Evolutionary conservation across 1,140 invertebrate genomes (phyloP), one percentile per base, ranked within the genome.

Genomic region (Macrocentrus cingulum): DNA sequence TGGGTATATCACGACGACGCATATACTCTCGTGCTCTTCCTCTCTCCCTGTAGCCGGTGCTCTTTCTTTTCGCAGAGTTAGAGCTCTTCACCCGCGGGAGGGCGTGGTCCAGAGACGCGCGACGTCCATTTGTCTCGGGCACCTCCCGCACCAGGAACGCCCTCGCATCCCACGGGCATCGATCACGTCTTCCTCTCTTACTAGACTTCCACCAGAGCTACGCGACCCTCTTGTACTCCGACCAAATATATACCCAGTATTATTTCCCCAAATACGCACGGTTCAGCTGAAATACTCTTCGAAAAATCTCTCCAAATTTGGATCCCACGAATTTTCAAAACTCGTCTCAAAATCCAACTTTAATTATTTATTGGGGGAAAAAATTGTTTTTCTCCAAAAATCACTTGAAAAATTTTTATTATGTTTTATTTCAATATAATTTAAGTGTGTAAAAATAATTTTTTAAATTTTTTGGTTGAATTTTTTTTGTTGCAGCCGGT

Each of bases 41-140:
- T 46, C 54, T 60, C 44, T n/a, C n/a, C 48, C 61, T 48, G 42
- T 56, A 41, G 58, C 57, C 49, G 37, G 23, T 19, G 50, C 32
- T 22, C 37, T 41, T 37, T 53, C 34, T 57, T 41, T 20, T 32
- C 25, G 11, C 42, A 42, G 48, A 23, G 46, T 25, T 45, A 46
- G 20, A 50, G 56, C 67, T 74, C 66, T 69, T 71, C 62, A 68
- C 61, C 70, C 59, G 68, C 64, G 64, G 65, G 62, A 70, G 69
- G 78, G 78, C 77, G 77, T 79, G 78, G 78, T 71, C 68, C 70
- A 66, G 75, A 80, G 78, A 80, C 77, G 78, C 77, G 78, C 78
- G 78, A 80, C 78, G 78, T 80, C 78, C 78, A 79, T 80, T 80
- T 80, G 77, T 80, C 77, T 80, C 77, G 76, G 63, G 70, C 74